These are phyloP conservation scores for Muschampia plurimacula DNA, from an alignment of 2,888 invertebrate species.

Conservation along the genomic window DNA sequence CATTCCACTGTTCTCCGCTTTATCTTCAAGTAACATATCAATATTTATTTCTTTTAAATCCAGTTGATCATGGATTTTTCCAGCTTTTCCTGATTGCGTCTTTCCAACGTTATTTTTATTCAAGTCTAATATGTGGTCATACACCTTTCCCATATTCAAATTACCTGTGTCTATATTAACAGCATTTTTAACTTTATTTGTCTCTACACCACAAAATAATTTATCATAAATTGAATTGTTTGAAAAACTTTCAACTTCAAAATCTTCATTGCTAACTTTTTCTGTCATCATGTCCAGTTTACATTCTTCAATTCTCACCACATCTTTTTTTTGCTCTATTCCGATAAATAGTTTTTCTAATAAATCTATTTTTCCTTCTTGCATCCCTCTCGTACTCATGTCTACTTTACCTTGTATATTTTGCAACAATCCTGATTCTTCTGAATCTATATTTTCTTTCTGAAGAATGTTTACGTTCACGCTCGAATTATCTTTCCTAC, in stretches of 20 bases:
- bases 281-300: background rate
- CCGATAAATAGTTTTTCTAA: constrained; percentile 1
- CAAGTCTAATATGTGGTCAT: background rate
- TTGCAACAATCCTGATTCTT: constrained; percentile 21
- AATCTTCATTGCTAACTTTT: background rate
- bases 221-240: background rate
- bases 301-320: background rate
- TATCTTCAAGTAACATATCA: constrained; percentile 1
- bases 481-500: background rate
- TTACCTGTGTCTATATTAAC: background rate
- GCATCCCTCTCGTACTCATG: background rate
- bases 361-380: constrained; percentile 47
- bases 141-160: background rate
- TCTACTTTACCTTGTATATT: constrained; percentile 4
- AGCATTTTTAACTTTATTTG: background rate
- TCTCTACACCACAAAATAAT: background rate
- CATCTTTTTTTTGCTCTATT: constrained; percentile 37
- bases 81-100: background rate
- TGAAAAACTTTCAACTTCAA: background rate
- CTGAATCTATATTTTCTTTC: constrained; percentile 10
- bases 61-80: background rate
- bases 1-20: background rate
- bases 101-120: background rate
- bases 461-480: background rate
- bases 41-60: background rate